Evolutionary conservation across 2,797 vertebrate species (phyloP).

Genomic region (Danionella dracula): DNA sequence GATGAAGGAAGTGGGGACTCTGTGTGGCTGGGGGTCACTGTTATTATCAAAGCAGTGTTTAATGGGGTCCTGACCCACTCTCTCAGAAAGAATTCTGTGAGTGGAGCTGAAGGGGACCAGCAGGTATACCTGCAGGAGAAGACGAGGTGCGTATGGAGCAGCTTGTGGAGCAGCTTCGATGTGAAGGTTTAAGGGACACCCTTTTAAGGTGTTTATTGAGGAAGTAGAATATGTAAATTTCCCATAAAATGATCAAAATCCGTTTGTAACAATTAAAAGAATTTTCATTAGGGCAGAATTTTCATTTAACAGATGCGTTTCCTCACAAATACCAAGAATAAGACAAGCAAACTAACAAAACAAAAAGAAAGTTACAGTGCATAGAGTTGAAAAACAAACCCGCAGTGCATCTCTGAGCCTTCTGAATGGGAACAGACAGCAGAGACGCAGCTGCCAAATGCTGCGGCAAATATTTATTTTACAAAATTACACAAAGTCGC

Average conservation of each 20-base stretch:
- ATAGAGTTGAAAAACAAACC: too few relatives aligned
- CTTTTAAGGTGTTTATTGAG: too few relatives aligned
- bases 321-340: too few relatives aligned
- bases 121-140: conserved; percentile 45
- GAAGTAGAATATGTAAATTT: too few relatives aligned
- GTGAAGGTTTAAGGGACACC: too few relatives aligned
- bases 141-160: conserved; percentile 32
- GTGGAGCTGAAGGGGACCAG: conserved; percentile 40
- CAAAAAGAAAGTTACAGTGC: too few relatives aligned
- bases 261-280: too few relatives aligned
- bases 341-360: too few relatives aligned
- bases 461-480: conserved; percentile 74
- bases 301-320: too few relatives aligned
- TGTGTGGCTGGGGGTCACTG: conserved; percentile 45
- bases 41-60: conserved; percentile 47
- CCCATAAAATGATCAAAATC: too few relatives aligned
- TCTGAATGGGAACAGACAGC: conserved; percentile 52
- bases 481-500: conserved; percentile 60
- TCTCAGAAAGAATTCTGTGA: conserved; percentile 44
- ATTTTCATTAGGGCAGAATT: too few relatives aligned
- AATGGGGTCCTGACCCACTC: conserved; percentile 50
- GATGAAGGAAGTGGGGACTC: conserved; percentile 20
- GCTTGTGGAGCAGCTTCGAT: too few relatives aligned
- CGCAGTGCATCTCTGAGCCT: not conserved
- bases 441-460: conserved; percentile 64